Evolutionary conservation across 2,797 vertebrate genomes (phyloP).

Genomic region (Pipistrellus pygmaeus): DNA sequence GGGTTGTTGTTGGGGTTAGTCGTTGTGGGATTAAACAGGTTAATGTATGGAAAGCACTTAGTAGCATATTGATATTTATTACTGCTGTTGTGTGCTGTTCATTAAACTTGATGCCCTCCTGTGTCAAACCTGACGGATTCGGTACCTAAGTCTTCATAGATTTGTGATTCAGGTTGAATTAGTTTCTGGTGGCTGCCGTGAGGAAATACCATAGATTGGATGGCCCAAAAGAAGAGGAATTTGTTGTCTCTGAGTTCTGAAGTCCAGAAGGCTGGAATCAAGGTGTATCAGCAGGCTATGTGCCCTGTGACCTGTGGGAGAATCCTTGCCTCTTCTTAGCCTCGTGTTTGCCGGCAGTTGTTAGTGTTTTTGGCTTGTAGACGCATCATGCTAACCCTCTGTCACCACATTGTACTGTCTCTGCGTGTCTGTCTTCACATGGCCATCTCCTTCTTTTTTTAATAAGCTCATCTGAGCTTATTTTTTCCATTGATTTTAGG

Average conservation of each 20-base stretch:
- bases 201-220: background rate
- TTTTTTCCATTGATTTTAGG: too few relatives aligned
- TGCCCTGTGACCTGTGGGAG: background rate
- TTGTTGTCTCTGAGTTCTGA: background rate
- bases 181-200: background rate
- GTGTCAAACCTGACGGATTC: background rate
- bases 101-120: background rate
- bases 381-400: rapidly evolving
- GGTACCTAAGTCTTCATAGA: background rate
- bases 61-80: background rate
- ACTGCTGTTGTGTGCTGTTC: background rate
- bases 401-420: rapidly evolving
- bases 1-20: background rate
- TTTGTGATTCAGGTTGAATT: background rate
- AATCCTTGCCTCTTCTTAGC: background rate
- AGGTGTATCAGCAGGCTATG: rapidly evolving
- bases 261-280: background rate
- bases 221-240: background rate
- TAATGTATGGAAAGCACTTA: background rate
- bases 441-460: background rate
- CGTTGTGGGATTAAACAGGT: background rate
- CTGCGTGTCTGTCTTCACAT: background rate
- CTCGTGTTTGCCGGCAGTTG: background rate
- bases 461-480: too few relatives aligned
- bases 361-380: background rate